These are phyloP conservation scores for Drosophila ezoana DNA, from an alignment of 2,888 invertebrate species.

Conservation along the genomic window DNA sequence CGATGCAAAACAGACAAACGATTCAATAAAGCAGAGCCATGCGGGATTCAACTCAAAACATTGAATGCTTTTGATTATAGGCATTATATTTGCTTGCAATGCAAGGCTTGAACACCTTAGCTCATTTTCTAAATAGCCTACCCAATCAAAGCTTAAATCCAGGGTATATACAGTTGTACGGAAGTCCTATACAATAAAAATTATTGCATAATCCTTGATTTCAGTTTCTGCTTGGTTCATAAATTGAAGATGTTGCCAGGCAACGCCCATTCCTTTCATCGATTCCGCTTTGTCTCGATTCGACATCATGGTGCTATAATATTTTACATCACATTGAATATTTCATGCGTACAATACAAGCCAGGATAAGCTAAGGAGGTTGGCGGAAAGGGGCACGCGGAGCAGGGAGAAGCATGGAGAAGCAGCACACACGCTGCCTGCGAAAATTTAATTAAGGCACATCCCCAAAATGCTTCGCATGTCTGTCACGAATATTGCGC, in stretches of 20 bases:
- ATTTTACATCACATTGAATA: slow-evolving; percentile 54
- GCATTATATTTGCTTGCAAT: too few species aligned
- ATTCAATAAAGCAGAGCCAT: too few species aligned
- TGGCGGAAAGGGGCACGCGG: slow-evolving; percentile 4
- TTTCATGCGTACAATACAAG: slow-evolving; percentile 18
- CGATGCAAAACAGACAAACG: too few species aligned
- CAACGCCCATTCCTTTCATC: neutral
- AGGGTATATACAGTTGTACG: neutral
- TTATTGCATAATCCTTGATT: slow-evolving; percentile 16
- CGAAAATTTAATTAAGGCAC: slow-evolving; percentile 56
- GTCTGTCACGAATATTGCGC: slow-evolving; percentile 37
- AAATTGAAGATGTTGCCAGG: slow-evolving; percentile 35
- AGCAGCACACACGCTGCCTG: slow-evolving; percentile 9
- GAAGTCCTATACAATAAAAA: neutral
- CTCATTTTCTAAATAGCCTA: neutral
- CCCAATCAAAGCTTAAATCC: too few species aligned
- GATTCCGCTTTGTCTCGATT: slow-evolving; percentile 17
- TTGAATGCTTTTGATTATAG: too few species aligned
- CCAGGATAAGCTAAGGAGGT: slow-evolving; percentile 27
- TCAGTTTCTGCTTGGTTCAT: slow-evolving; percentile 21
- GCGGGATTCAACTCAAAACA: too few species aligned
- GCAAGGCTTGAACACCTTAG: neutral
- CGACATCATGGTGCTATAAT: slow-evolving; percentile 46
- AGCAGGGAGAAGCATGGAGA: neutral
- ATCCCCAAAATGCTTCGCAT: slow-evolving; percentile 48